Evolutionary conservation across 2,797 vertebrate genomes (phyloP).

Genomic region (Cryptoblepharus egeriae): DNA sequence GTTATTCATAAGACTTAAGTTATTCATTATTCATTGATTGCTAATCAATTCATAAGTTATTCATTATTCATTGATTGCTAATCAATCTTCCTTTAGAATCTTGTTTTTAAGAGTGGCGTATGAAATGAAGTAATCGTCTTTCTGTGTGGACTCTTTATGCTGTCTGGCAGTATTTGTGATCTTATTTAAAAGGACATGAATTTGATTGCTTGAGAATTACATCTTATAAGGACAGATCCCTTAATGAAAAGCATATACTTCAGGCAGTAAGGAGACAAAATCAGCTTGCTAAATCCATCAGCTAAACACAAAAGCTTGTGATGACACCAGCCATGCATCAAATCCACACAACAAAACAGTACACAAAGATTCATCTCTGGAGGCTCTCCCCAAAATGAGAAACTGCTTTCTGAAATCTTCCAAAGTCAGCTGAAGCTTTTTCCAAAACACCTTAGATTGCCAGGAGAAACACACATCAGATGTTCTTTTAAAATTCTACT

Average conservation of each 20-base stretch:
- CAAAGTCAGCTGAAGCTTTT: background rate
- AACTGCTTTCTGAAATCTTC: background rate
- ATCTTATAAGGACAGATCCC: background rate
- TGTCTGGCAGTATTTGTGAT: background rate
- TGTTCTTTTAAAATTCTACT: background rate
- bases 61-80: too few species aligned
- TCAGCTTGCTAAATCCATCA: background rate
- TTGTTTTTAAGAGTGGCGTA: background rate
- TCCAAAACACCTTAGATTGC: background rate
- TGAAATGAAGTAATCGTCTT: background rate
- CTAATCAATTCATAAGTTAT: too few species aligned
- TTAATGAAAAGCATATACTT: background rate
- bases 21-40: too few species aligned
- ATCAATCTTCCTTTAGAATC: background rate
- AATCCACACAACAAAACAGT: background rate
- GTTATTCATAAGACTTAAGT: background rate
- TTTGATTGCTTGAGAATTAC: background rate
- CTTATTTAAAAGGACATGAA: background rate
- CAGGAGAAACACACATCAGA: background rate
- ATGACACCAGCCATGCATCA: background rate
- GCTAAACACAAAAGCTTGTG: too few species aligned
- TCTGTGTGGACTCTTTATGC: background rate
- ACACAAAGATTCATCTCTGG: background rate
- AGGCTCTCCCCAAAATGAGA: background rate
- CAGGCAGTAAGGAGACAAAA: too few species aligned